These are phyloP conservation scores for Argyrosomus regius DNA, from an alignment of 2,797 vertebrate species.

Conservation along the genomic window DNA sequence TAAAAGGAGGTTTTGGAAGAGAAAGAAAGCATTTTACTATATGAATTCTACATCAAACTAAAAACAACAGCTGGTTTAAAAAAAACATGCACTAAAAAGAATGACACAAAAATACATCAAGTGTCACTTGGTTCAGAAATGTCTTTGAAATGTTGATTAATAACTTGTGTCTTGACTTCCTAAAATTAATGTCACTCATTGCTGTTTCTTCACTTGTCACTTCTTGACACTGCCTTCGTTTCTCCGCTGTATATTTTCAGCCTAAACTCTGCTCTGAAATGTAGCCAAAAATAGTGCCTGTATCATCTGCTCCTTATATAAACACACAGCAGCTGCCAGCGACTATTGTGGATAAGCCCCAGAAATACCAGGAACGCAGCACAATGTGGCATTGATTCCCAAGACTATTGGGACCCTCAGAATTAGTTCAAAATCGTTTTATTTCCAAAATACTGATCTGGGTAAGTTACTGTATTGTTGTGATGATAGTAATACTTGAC, in stretches of 20 bases:
- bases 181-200: constrained; percentile 12
- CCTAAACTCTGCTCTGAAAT: constrained; percentile 55
- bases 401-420: constrained; percentile 19
- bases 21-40: neutral
- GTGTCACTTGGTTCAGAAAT: neutral
- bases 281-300: constrained; percentile 64
- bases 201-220: constrained; percentile 38
- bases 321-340: constrained; percentile 70
- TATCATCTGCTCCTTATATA: constrained; percentile 74
- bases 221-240: constrained; percentile 37
- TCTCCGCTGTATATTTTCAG: constrained; percentile 49
- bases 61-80: neutral
- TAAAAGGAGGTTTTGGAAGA: neutral
- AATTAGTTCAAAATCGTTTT: constrained; percentile 41
- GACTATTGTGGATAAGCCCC: constrained; percentile 58
- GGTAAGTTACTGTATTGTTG: constrained; percentile 16
- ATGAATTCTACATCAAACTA: neutral
- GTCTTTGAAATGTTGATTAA: constrained; percentile 17
- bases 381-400: constrained; percentile 45
- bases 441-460: constrained; percentile 35
- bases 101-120: neutral
- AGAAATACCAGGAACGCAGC: constrained; percentile 62
- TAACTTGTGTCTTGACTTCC: neutral
- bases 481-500: constrained; percentile 12
- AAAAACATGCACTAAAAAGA: neutral